These are phyloP conservation scores for Gymnoscelis rufifasciata DNA, from an alignment of 2,888 invertebrate genomes.

Conservation along the genomic window DNA sequence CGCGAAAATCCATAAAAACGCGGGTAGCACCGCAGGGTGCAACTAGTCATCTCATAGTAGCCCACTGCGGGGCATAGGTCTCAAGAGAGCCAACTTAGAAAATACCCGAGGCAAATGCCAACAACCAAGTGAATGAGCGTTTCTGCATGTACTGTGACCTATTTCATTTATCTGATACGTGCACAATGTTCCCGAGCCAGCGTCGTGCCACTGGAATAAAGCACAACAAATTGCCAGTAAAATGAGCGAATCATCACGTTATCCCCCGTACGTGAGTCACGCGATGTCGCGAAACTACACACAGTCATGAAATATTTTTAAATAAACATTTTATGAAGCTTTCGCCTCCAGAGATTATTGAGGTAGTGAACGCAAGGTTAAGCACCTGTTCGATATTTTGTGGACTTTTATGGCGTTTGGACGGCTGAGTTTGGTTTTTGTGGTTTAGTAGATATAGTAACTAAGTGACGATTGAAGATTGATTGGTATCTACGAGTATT, in stretches of 20 bases:
- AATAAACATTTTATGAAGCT: constrained; percentile 7
- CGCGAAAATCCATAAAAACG: too few species aligned
- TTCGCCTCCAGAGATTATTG: background rate
- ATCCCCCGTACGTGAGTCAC: constrained; percentile 40
- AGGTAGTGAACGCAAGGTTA: background rate
- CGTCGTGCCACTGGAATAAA: constrained; percentile 32
- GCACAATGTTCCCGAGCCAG: constrained; percentile 27
- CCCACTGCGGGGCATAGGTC: too few species aligned
- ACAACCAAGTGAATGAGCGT: constrained; percentile 3
- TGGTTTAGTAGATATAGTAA: too few species aligned
- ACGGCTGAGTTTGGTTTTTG: too few species aligned
- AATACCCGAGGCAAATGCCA: too few species aligned
- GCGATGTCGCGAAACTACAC: constrained; percentile 28
- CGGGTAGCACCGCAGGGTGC: too few species aligned
- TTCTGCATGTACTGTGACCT: constrained; percentile 4
- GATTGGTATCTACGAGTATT: too few species aligned
- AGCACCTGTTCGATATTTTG: too few species aligned
- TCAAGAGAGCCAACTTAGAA: too few species aligned
- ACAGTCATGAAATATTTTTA: constrained; percentile 30
- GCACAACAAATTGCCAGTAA: constrained; percentile 40
- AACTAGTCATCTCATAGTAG: too few species aligned
- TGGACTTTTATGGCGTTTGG: too few species aligned
- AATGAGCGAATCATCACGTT: constrained; percentile 41
- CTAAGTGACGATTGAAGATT: too few species aligned
- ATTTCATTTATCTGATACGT: constrained; percentile 38